Conservation (phyloP, 2,888 invertebrate genomes). For the Cerceris rybyensis region DNA sequence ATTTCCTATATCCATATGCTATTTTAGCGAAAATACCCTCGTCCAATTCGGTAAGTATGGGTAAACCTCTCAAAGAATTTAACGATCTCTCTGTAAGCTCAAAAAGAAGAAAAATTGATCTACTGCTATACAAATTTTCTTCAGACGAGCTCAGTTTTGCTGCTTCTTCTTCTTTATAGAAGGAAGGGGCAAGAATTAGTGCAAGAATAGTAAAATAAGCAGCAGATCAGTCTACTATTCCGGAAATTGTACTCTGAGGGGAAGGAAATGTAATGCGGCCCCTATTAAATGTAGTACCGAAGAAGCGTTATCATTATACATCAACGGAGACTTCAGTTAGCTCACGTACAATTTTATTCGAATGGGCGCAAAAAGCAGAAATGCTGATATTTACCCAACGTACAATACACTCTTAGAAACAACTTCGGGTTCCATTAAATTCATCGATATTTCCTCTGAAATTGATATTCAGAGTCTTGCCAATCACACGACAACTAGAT, state of each 20-base stretch:
- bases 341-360: neutral
- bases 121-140: no score
- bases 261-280: neutral
- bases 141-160: constrained; percentile 5
- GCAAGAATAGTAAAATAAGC: neutral
- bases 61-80: no score
- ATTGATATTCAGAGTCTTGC: constrained; percentile 4
- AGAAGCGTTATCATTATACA: constrained; percentile 6
- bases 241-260: neutral
- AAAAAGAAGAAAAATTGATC: no score
- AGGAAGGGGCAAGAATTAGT: neutral
- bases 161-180: neutral
- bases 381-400: constrained; percentile 8
- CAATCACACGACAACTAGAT: neutral
- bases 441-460: neutral
- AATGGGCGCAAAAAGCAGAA: neutral
- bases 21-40: no score
- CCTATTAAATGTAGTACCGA: no score
- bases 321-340: constrained; percentile 3
- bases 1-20: no score
- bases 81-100: no score
- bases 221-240: no score
- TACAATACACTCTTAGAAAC: constrained; percentile 4
- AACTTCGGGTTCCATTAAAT: neutral
- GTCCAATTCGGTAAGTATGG: no score